Evolutionary conservation across 1,140 invertebrate genomes (phyloP).

Genomic region (Chrysopa pallens): DNA sequence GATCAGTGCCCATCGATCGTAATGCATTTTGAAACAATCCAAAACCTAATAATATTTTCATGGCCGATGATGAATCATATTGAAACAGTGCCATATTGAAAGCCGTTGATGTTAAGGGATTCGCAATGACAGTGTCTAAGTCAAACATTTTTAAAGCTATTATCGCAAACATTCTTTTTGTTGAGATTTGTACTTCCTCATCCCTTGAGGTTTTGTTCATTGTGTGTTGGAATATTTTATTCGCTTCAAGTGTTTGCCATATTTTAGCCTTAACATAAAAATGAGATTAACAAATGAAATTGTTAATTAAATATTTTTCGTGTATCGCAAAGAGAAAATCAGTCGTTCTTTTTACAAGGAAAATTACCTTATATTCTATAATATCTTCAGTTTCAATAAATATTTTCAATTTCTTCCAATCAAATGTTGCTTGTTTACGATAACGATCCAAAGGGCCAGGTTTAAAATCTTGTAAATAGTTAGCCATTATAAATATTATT

Average conservation of each 20-base stretch:
- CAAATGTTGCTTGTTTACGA: conserved; percentile 46
- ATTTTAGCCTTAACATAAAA: not conserved
- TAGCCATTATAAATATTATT: not conserved
- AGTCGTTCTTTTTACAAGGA: too few relatives aligned
- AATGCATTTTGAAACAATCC: conserved; percentile 42
- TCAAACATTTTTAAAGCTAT: conserved; percentile 42
- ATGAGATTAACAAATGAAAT: not conserved
- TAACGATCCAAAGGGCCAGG: conserved; percentile 47
- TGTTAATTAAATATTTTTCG: too few relatives aligned
- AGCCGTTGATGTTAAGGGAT: conserved; percentile 5
- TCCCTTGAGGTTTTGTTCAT: conserved; percentile 28
- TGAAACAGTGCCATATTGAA: conserved; percentile 5
- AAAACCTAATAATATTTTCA: conserved; percentile 10
- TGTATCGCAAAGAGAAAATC: too few relatives aligned
- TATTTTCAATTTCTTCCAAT: conserved; percentile 54
- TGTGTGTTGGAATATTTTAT: not conserved
- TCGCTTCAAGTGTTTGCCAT: not conserved
- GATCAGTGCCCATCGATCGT: conserved; percentile 52
- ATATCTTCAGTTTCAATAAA: conserved; percentile 47
- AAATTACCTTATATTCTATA: conserved; percentile 41
- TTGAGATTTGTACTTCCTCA: conserved; percentile 39
- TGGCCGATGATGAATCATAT: conserved; percentile 5
- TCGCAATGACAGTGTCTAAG: conserved; percentile 30
- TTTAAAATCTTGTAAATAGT: conserved; percentile 29
- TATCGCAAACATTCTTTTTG: conserved; percentile 37